Evolutionary conservation across 2,888 invertebrate species (phyloP).

Genomic region (Quadroppia sp.): DNA sequence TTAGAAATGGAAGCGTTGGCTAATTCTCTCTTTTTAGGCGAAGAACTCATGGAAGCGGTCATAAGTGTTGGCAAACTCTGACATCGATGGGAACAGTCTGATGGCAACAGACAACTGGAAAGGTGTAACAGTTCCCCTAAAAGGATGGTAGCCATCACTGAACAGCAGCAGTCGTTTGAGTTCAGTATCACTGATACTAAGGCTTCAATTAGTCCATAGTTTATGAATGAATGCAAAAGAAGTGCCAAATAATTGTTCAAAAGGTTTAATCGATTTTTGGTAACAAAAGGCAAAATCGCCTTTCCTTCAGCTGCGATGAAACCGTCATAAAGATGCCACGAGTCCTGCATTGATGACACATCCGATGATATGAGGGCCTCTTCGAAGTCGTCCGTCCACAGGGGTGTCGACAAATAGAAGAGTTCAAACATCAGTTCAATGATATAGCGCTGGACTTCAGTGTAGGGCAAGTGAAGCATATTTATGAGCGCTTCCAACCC

Average conservation of each 20-base stretch:
- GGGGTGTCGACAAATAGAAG: conserved; percentile 77
- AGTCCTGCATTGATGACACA: conserved; percentile 68
- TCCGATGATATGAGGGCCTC: conserved; percentile 67
- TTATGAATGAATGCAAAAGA: conserved; percentile 79
- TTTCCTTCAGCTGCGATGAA: conserved; percentile 91
- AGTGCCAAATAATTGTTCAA: conserved; percentile 85
- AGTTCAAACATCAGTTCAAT: conserved; percentile 86
- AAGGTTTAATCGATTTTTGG: conserved; percentile 71
- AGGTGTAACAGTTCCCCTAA: conserved; percentile 82
- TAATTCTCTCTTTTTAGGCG: conserved; percentile 45
- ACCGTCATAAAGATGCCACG: conserved; percentile 85
- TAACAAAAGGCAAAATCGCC: conserved; percentile 76
- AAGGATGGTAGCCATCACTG: conserved; percentile 83
- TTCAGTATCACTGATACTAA: conserved; percentile 85
- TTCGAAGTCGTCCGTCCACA: conserved; percentile 85
- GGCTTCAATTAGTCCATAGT: conserved; percentile 66
- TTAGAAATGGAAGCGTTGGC: conserved; percentile 78
- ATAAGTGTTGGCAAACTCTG: conserved; percentile 78
- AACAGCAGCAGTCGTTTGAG: conserved; percentile 75
- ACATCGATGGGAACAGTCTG: conserved; percentile 75
- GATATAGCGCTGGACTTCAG: conserved; percentile 87
- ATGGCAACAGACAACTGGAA: conserved; percentile 65
- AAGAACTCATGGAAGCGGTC: conserved; percentile 59
- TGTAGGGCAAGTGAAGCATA: conserved; percentile 72
- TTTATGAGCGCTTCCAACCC: conserved; percentile 55